Evolutionary conservation across 2,888 invertebrate species (phyloP).

Genomic region (Bugula neritina): DNA sequence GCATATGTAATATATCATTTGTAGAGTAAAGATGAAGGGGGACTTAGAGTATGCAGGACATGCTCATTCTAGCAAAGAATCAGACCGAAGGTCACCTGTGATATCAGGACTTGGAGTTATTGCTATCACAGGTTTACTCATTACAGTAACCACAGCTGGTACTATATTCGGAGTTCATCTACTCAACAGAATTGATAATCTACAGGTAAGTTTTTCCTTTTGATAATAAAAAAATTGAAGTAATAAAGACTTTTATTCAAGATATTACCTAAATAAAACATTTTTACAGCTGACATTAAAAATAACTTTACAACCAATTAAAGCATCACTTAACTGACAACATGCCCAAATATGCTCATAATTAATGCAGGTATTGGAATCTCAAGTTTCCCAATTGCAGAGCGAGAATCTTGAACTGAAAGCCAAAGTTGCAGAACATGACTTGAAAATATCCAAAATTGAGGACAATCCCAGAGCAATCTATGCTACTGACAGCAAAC

Average conservation of each 20-base stretch:
- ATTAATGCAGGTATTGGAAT: neutral
- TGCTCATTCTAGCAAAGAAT: conserved; percentile 12
- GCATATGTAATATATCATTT: neutral
- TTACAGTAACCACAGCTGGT: conserved; percentile 22
- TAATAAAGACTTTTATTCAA: too few relatives aligned
- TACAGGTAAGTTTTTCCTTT: conserved; percentile 22
- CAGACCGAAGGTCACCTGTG: conserved; percentile 22
- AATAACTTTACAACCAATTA: too few relatives aligned
- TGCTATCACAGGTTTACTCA: conserved; percentile 19
- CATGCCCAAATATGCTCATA: too few relatives aligned
- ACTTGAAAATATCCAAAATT: neutral
- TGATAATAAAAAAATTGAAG: too few relatives aligned
- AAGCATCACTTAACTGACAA: too few relatives aligned
- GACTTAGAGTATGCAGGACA: conserved; percentile 25
- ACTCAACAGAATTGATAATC: conserved; percentile 26
- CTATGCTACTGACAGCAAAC: neutral
- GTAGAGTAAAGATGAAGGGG: conserved; percentile 25
- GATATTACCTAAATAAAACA: too few relatives aligned
- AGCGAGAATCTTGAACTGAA: neutral
- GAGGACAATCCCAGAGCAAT: conserved; percentile 12
- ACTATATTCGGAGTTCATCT: conserved; percentile 22
- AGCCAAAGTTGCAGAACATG: neutral
- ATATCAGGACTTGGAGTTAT: conserved; percentile 16
- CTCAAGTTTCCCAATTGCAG: conserved; percentile 8
- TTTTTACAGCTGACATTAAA: too few relatives aligned